Evolutionary conservation across 1,140 invertebrate genomes (phyloP).

Genomic region (Drosophila funebris): DNA sequence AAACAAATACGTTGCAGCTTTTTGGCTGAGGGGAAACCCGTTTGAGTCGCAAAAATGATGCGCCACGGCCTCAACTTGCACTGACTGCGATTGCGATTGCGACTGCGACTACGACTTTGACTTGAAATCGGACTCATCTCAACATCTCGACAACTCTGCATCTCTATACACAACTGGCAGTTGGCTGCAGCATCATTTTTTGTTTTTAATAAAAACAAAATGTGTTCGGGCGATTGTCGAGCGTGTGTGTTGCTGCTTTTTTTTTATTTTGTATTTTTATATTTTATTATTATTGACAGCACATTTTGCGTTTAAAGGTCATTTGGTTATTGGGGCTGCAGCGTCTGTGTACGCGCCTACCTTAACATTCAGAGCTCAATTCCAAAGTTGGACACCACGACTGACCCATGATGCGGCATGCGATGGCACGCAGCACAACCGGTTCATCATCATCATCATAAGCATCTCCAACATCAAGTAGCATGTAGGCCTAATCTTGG

Average conservation of each 20-base stretch:
- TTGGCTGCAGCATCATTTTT: slow-evolving; percentile 30
- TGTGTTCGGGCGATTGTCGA: slow-evolving; percentile 33
- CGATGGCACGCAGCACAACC: slow-evolving; percentile 35
- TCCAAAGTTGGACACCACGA: slow-evolving; percentile 61
- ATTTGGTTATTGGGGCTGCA: slow-evolving; percentile 59
- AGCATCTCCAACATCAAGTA: slow-evolving; percentile 58
- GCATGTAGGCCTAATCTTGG: slow-evolving; percentile 65
- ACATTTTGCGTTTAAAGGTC: slow-evolving; percentile 78
- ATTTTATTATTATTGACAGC: slow-evolving; percentile 41
- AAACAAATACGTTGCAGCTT: slow-evolving; percentile 16
- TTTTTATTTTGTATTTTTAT: not conserved
- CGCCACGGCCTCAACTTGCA: slow-evolving; percentile 29
- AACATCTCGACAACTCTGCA: slow-evolving; percentile 16
- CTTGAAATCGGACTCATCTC: not conserved
- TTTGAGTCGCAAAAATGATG: slow-evolving; percentile 41
- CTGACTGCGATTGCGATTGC: slow-evolving; percentile 5
- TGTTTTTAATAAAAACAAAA: slow-evolving; percentile 44
- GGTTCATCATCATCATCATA: slow-evolving; percentile 30
- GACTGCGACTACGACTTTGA: not conserved
- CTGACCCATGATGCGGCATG: slow-evolving; percentile 41
- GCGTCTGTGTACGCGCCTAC: slow-evolving; percentile 55
- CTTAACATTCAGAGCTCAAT: slow-evolving; percentile 73
- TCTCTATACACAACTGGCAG: slow-evolving; percentile 13
- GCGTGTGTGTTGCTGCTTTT: slow-evolving; percentile 16
- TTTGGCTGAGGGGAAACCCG: slow-evolving; percentile 19